Evolutionary conservation across 2,888 invertebrate species (phyloP).

Genomic region (Caenorhabditis becei): DNA sequence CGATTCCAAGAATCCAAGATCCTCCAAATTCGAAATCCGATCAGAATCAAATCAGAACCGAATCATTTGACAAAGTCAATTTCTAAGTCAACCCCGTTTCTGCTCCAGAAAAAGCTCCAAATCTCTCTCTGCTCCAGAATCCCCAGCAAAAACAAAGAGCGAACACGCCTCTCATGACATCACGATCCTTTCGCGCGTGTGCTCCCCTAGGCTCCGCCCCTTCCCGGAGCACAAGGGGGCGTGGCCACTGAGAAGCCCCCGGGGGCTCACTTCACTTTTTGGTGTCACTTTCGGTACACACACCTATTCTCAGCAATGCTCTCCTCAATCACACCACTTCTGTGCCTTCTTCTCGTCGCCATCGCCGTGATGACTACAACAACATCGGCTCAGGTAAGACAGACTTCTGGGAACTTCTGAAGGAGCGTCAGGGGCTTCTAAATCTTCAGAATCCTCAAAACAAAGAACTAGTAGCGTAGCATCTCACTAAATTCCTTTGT

Average conservation of each 20-base stretch:
- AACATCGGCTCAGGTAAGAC: conserved; percentile 42
- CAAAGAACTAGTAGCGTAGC: too few species aligned
- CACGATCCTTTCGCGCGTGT: conserved; percentile 29
- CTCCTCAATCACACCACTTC: conserved; percentile 15
- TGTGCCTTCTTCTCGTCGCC: background rate
- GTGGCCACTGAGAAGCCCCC: conserved; percentile 10
- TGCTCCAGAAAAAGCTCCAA: conserved; percentile 20
- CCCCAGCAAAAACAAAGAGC: conserved; percentile 7
- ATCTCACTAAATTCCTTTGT: background rate
- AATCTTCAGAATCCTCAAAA: too few species aligned
- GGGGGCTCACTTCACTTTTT: conserved; percentile 48
- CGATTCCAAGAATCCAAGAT: too few species aligned
- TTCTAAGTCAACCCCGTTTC: conserved; percentile 14
- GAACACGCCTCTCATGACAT: conserved; percentile 28
- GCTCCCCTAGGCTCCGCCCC: conserved; percentile 23
- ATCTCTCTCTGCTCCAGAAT: conserved; percentile 13
- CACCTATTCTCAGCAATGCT: conserved; percentile 14
- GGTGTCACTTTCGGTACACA: conserved; percentile 42
- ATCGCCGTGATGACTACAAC: conserved; percentile 24
- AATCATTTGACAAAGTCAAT: conserved; percentile 13
- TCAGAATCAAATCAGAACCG: too few species aligned
- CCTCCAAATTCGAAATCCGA: too few species aligned
- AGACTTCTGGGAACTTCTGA: background rate
- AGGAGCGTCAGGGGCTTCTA: background rate
- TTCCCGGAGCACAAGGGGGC: background rate